A percentile compares a stretch with the other conserved stretches of the same genome.
Conservation (phyloP, 2,797 vertebrate species). For the Periophthalmus magnuspinnatus region DNA sequence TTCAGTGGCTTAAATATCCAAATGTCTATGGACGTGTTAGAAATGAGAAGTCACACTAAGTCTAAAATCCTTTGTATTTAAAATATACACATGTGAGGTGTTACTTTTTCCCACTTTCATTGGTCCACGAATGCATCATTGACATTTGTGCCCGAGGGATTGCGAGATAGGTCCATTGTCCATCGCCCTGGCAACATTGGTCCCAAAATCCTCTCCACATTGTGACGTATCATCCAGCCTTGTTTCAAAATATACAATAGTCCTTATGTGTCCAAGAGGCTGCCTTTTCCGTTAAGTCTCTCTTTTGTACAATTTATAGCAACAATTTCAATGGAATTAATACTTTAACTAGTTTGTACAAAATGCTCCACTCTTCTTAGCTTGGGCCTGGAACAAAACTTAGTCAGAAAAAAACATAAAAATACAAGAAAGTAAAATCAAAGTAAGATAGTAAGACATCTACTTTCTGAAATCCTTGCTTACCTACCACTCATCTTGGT, state of each 20-base stretch:
- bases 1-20: slow-evolving; percentile 78
- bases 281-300: slow-evolving; percentile 45
- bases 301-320: slow-evolving; percentile 48
- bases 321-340: slow-evolving; percentile 53
- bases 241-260: slow-evolving; percentile 54
- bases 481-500: slow-evolving; percentile 78
- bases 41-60: slow-evolving; percentile 76
- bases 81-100: slow-evolving; percentile 75
- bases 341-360: slow-evolving; percentile 67
- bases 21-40: slow-evolving; percentile 78
- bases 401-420: slow-evolving; percentile 56
- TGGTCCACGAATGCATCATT: slow-evolving; percentile 59
- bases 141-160: slow-evolving; percentile 40
- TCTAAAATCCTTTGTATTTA: slow-evolving; percentile 73
- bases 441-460: slow-evolving; percentile 71
- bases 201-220: slow-evolving; percentile 32
- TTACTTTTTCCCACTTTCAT: slow-evolving; percentile 51
- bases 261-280: slow-evolving; percentile 52
- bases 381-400: slow-evolving; percentile 46
- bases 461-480: slow-evolving; percentile 78
- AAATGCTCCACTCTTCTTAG: slow-evolving; percentile 48
- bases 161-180: slow-evolving; percentile 42
- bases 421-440: slow-evolving; percentile 63
- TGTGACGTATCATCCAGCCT: slow-evolving; percentile 34
- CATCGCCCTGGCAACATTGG: slow-evolving; percentile 39